Conservation (phyloP, 2,113 vertebrate species). For the Ahaetulla prasina region DNA sequence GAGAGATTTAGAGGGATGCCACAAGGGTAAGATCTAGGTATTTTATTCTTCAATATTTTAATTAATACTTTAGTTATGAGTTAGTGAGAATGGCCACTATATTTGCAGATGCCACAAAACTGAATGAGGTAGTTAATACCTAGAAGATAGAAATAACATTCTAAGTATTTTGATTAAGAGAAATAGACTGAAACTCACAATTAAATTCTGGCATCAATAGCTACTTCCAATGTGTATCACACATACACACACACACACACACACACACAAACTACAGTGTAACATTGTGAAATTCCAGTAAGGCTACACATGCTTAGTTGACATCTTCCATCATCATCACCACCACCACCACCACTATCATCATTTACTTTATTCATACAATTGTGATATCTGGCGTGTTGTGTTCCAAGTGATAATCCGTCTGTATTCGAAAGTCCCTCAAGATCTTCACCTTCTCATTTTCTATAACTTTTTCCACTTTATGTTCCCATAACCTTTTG, state of each 20-base stretch:
- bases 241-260: too few relatives aligned
- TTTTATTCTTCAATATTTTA: not conserved
- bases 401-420: too few relatives aligned
- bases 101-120: not conserved
- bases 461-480: too few relatives aligned
- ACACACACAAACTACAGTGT: not conserved
- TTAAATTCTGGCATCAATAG: not conserved
- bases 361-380: too few relatives aligned
- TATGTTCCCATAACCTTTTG: too few relatives aligned
- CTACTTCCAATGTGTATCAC: too few relatives aligned
- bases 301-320: not conserved
- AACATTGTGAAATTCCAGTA: not conserved
- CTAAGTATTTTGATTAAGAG: not conserved
- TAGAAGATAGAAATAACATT: not conserved
- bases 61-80: not conserved
- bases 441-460: too few relatives aligned
- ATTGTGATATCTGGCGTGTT: too few relatives aligned
- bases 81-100: not conserved
- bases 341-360: too few relatives aligned
- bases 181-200: not conserved
- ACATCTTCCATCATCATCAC: not conserved
- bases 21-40: not conserved
- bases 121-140: not conserved
- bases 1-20: not conserved
- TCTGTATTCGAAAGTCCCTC: too few relatives aligned